Evolutionary conservation across 2,797 vertebrate genomes (phyloP).

Genomic region (Poecilia gillii): DNA sequence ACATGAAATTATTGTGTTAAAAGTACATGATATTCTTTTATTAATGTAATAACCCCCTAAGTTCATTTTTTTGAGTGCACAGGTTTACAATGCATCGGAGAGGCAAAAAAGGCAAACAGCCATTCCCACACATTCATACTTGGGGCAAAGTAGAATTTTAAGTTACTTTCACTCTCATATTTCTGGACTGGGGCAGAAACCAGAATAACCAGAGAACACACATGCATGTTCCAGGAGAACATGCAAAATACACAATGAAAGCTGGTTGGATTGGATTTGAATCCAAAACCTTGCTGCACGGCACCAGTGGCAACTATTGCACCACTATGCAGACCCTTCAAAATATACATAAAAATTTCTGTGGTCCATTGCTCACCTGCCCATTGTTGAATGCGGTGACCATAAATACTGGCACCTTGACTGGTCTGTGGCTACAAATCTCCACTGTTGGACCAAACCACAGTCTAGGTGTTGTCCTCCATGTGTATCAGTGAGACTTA

Average conservation of each 20-base stretch:
- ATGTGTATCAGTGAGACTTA: not conserved
- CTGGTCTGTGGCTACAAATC: not conserved
- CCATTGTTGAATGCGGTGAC: not conserved
- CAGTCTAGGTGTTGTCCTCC: not conserved
- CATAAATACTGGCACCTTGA: not conserved
- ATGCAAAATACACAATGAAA: not conserved
- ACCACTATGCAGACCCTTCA: not conserved
- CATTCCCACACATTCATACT: not conserved
- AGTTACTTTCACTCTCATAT: not conserved
- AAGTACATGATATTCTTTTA: no score
- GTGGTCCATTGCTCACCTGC: not conserved
- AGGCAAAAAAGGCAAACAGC: not conserved
- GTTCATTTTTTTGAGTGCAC: no score
- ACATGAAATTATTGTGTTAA: no score
- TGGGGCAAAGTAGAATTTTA: not conserved
- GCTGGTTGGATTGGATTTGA: not conserved
- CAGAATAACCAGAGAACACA: not conserved
- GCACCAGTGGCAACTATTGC: not conserved
- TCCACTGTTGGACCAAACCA: not conserved
- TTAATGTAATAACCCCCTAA: no score
- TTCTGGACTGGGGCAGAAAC: not conserved
- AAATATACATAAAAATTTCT: not conserved
- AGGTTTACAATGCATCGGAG: not conserved
- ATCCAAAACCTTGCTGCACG: not conserved
- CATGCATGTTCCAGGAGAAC: not conserved